phyloP scores from a whole-genome alignment of 2,113 vertebrate species.

The Apteryx owenii region DNA sequence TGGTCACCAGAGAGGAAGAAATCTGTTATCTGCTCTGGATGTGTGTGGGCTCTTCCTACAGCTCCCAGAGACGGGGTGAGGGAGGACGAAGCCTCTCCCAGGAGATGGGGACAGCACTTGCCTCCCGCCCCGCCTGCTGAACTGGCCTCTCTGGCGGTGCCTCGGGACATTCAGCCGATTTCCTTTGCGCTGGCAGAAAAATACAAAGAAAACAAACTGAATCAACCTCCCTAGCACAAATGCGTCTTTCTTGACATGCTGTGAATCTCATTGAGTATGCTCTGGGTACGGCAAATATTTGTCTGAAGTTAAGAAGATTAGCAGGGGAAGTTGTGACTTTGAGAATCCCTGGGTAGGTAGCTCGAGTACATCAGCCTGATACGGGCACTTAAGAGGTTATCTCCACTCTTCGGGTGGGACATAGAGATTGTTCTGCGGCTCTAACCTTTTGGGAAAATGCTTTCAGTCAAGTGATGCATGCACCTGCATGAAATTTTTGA shows the following conservation, averaged over 20 bases:
- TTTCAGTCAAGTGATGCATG: slow-evolving; percentile 57
- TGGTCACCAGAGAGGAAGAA: neutral
- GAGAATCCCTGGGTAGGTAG: neutral
- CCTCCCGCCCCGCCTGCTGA: fast-evolving
- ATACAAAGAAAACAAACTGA: slow-evolving; percentile 9
- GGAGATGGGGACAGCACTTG: neutral
- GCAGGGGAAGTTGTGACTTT: slow-evolving; percentile 37
- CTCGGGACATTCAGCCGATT: neutral
- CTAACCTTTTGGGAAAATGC: slow-evolving; percentile 29
- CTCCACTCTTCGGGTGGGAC: slow-evolving; percentile 4
- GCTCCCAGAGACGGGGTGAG: neutral
- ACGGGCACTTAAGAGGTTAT: neutral
- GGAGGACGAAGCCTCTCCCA: neutral
- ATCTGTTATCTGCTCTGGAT: neutral
- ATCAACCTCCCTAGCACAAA: neutral
- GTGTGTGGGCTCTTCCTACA: neutral
- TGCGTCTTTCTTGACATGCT: neutral
- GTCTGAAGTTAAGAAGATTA: slow-evolving; percentile 59
- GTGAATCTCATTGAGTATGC: neutral
- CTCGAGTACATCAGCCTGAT: slow-evolving; percentile 32
- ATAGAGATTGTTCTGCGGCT: neutral
- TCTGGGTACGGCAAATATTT: slow-evolving; percentile 25
- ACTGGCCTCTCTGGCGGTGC: neutral
- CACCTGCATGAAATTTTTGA: slow-evolving; percentile 60
- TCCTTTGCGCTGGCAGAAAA: neutral